phyloP scores from a whole-genome alignment of 2,797 vertebrate genomes.

The Acrocephalus scirpaceus region DNA sequence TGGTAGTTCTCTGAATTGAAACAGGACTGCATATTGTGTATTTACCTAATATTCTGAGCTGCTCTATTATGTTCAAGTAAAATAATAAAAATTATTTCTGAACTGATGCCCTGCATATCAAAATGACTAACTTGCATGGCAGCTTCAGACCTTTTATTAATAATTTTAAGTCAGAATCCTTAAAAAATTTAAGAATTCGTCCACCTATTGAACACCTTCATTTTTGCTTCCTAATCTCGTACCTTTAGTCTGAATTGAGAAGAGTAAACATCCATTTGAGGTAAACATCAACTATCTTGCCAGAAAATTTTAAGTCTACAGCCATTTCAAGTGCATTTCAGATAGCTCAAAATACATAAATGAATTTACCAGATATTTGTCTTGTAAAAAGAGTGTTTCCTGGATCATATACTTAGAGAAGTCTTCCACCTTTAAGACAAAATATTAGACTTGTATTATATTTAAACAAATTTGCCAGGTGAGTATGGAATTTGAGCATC shows the following conservation, averaged over 20 bases:
- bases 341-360: neutral
- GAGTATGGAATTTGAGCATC: neutral
- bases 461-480: neutral
- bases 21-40: neutral
- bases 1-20: neutral
- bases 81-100: neutral
- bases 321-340: neutral
- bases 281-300: neutral
- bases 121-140: neutral
- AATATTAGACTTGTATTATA: neutral
- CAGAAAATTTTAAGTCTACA: neutral
- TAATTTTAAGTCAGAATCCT: neutral
- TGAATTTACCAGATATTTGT: conserved; percentile 82
- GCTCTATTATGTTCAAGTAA: neutral
- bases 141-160: neutral
- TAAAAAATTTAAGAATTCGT: neutral
- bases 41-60: neutral
- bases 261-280: neutral
- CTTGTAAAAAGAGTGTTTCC: conserved; percentile 72
- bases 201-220: neutral
- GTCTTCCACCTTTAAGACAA: conserved; percentile 82
- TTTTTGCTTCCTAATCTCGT: neutral
- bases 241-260: neutral
- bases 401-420: conserved; percentile 78
- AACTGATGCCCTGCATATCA: neutral